These are phyloP conservation scores for Fistularia commersonii DNA, from an alignment of 2,797 vertebrate species.

Conservation along the genomic window DNA sequence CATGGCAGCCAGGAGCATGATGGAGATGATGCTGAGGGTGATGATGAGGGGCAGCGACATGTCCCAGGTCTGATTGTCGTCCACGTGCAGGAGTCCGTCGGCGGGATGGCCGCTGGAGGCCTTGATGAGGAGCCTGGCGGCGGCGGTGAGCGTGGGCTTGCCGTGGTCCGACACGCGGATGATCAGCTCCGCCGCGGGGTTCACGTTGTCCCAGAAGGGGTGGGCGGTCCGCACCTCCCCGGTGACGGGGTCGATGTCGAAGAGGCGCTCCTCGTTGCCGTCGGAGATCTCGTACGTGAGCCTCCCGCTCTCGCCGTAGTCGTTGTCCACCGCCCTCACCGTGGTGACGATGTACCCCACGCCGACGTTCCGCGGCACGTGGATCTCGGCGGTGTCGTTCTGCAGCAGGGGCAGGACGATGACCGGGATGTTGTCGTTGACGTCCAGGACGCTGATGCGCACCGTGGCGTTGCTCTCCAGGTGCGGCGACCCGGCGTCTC, in stretches of 20 bases:
- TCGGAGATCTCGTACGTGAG: slow-evolving; percentile 97
- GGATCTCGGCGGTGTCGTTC: slow-evolving; percentile 96
- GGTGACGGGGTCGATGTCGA: slow-evolving; percentile 91
- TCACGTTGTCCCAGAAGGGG: slow-evolving; percentile 93
- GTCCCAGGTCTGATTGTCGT: slow-evolving; percentile 95
- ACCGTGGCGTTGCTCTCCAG: slow-evolving; percentile 95
- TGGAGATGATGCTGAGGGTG: slow-evolving; percentile 94
- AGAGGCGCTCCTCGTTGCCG: slow-evolving; percentile 95
- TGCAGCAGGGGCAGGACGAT: slow-evolving; percentile 90
- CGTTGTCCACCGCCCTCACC: slow-evolving; percentile 91
- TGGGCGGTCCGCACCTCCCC: slow-evolving; percentile 94
- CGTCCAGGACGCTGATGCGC: slow-evolving; percentile 90
- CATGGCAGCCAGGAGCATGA: slow-evolving; percentile 97
- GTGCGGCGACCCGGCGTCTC: slow-evolving; percentile 94
- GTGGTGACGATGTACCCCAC: slow-evolving; percentile 95
- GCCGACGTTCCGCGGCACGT: slow-evolving; percentile 93
- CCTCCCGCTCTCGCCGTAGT: slow-evolving; percentile 96
- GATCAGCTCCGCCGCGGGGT: slow-evolving; percentile 90
- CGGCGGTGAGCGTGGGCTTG: slow-evolving; percentile 90
- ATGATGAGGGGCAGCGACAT: slow-evolving; percentile 95
- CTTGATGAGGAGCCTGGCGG: slow-evolving; percentile 91
- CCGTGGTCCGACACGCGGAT: slow-evolving; percentile 96
- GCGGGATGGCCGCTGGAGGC: slow-evolving; percentile 87
- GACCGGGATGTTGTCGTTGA: slow-evolving; percentile 96
- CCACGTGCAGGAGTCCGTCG: slow-evolving; percentile 88